These are phyloP conservation scores for Unio pictorum DNA, from an alignment of 2,888 invertebrate genomes.

Conservation along the genomic window DNA sequence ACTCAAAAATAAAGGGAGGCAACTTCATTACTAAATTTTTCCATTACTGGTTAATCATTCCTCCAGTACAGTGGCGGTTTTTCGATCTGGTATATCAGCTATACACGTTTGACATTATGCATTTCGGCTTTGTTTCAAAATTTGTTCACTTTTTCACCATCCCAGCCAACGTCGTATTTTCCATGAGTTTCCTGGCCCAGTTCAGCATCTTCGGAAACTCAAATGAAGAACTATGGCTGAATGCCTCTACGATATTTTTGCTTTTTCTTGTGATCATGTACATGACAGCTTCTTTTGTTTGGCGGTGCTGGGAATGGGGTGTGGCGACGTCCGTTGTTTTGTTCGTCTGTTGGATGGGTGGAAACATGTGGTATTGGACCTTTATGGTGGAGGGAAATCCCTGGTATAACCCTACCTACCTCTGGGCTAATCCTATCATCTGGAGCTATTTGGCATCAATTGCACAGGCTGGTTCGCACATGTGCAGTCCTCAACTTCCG, in stretches of 20 bases:
- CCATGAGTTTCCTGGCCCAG: slow-evolving; percentile 18
- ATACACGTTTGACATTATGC: slow-evolving; percentile 21
- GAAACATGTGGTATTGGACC: slow-evolving; percentile 16
- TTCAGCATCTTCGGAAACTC: slow-evolving; percentile 5
- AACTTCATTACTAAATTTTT: slow-evolving; percentile 12
- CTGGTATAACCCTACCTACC: slow-evolving; percentile 19
- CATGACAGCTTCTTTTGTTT: slow-evolving; percentile 1
- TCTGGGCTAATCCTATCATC: slow-evolving; percentile 5
- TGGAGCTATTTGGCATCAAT: slow-evolving; percentile 11
- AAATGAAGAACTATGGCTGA: slow-evolving; percentile 10
- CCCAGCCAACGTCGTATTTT: slow-evolving; percentile 13
- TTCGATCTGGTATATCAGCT: slow-evolving; percentile 17
- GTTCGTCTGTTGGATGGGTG: slow-evolving; percentile 4
- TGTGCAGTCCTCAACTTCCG: slow-evolving; percentile 6
- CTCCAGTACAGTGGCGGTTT: slow-evolving; percentile 15
- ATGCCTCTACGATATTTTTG: slow-evolving; percentile 8
- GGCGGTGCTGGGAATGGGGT: slow-evolving; percentile 6
- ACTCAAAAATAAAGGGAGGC: slow-evolving; percentile 7
- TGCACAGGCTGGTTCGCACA: slow-evolving; percentile 10
- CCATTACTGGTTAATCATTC: slow-evolving; percentile 20
- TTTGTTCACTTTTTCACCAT: slow-evolving; percentile 18
- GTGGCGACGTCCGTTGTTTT: slow-evolving; percentile 3
- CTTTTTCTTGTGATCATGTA: slow-evolving; percentile 3
- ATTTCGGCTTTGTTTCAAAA: slow-evolving; percentile 13
- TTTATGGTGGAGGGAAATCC: slow-evolving; percentile 6